Conservation (phyloP, 2,797 vertebrate species). For the Poecile montanus region DNA sequence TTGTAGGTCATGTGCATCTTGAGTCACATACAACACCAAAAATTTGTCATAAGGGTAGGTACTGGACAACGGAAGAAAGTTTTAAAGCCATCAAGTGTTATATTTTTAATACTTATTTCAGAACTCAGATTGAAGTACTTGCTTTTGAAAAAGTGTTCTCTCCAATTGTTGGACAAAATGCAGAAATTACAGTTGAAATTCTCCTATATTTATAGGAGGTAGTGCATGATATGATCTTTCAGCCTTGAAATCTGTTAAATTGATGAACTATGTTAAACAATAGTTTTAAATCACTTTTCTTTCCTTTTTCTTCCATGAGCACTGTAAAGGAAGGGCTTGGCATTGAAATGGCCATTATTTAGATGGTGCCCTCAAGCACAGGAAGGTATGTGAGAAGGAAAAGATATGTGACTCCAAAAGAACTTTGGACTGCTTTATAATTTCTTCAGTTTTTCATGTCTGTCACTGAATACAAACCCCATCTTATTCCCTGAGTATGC, state of each 20-base stretch:
- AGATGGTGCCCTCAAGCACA: conserved; percentile 88
- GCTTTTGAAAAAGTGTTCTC: not conserved
- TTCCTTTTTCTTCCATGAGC: conserved; percentile 72
- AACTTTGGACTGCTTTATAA: conserved; percentile 47
- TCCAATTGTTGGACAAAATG: not conserved
- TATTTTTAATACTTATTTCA: not conserved
- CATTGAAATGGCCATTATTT: conserved; percentile 88
- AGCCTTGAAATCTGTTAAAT: not conserved
- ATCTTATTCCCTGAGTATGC: conserved; percentile 51
- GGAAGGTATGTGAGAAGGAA: conserved; percentile 85
- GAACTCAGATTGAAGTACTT: not conserved
- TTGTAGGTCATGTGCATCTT: not conserved
- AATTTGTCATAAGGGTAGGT: not conserved
- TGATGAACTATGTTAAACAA: not conserved
- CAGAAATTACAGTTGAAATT: not conserved
- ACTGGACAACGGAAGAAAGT: not conserved
- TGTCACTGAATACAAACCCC: conserved; percentile 42
- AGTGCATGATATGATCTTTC: not conserved
- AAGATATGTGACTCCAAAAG: conserved; percentile 18
- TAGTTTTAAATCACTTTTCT: not conserved
- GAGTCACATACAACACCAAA: not conserved
- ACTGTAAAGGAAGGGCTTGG: conserved; percentile 87
- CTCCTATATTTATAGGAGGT: not conserved
- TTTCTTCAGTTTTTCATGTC: conserved; percentile 64
- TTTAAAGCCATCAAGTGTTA: not conserved